Evolutionary conservation across 2,888 invertebrate genomes (phyloP).

Genomic region (Antheraea assamensis): DNA sequence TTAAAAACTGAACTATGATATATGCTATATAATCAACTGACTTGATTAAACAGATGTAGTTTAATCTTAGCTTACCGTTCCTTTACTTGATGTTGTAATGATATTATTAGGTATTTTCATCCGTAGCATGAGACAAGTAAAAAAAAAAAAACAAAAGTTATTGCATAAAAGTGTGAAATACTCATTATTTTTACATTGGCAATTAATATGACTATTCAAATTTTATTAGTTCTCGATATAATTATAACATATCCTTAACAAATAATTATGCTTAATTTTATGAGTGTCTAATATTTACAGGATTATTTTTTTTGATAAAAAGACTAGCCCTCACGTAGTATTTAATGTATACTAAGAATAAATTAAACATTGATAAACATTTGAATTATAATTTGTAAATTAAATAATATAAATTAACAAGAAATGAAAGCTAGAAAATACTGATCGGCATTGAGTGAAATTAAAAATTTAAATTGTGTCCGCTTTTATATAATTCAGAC

Average conservation of each 20-base stretch:
- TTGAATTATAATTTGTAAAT: constrained; percentile 12
- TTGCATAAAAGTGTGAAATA: constrained; percentile 16
- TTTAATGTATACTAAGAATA: constrained; percentile 12
- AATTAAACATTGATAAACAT: constrained; percentile 2
- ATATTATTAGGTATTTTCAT: neutral
- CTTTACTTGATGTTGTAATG: neutral
- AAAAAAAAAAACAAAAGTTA: neutral
- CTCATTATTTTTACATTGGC: constrained; percentile 19
- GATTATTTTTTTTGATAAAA: constrained; percentile 63
- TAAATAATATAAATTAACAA: constrained; percentile 21
- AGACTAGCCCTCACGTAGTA: constrained; percentile 58
- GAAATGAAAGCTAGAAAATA: constrained; percentile 11
- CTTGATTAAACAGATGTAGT: neutral
- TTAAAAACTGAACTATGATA: too few species aligned
- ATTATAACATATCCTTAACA: constrained; percentile 53
- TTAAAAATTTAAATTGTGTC: neutral
- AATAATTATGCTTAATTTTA: constrained; percentile 76
- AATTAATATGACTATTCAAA: constrained; percentile 59
- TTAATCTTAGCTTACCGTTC: neutral
- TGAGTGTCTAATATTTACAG: constrained; percentile 79
- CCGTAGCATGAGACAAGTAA: neutral
- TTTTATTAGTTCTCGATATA: constrained; percentile 54
- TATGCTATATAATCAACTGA: too few species aligned
- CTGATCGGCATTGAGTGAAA: neutral
- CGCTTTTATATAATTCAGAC: constrained; percentile 11